Evolutionary conservation across 2,113 vertebrate species (phyloP), one percentile per base, ranked within the genome.

Genomic region (Acrocephalus arundinaceus): DNA sequence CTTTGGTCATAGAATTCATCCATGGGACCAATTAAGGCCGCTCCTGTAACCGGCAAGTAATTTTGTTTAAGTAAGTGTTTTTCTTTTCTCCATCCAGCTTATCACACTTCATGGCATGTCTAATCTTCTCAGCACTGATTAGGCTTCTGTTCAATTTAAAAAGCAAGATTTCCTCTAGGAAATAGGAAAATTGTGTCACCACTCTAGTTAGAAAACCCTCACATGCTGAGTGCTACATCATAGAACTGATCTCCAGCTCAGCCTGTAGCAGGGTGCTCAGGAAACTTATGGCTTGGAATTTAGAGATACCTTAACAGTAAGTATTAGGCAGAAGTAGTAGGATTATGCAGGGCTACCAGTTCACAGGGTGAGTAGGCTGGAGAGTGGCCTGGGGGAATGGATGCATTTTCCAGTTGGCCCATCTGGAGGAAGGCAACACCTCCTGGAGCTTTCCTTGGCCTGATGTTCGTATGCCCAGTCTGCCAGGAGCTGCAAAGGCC

Each of bases 61-160:
- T 67, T 87, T 87, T 87, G 37, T 73, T 58, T 28, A 83, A 95
- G 90, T 90, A 39, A 75, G 37, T 31, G 33, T 37, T 95, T 95
- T 95, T 46, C 59, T 94, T 88, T 93, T 63, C 66, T 78, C 35
- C 41, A 22, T 19, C 15, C 57, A 65, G 72, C 2, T 49, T 76
- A 62, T 41, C 48, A 28, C 37, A 57, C 35, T 35, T 57, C 31
- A 41, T 31, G 43, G 57, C 51, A 89, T 8, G 5, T 52, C 51
- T 77, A 35, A 85, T 57, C 58, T 89, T 89, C 71, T 82, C 33
- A 76, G 82, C 17, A 28, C 52, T 57, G 61, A 91, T 86, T 28
- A 93, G 46, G 33, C 71, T 70, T 75, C 71, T 61, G 10, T 48
- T 55, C 66, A 78, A 79, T 61, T 79, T 63, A 84, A 75, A 61